Evolutionary conservation across 2,113 vertebrate species (phyloP).

Genomic region (Xenus cinereus): DNA sequence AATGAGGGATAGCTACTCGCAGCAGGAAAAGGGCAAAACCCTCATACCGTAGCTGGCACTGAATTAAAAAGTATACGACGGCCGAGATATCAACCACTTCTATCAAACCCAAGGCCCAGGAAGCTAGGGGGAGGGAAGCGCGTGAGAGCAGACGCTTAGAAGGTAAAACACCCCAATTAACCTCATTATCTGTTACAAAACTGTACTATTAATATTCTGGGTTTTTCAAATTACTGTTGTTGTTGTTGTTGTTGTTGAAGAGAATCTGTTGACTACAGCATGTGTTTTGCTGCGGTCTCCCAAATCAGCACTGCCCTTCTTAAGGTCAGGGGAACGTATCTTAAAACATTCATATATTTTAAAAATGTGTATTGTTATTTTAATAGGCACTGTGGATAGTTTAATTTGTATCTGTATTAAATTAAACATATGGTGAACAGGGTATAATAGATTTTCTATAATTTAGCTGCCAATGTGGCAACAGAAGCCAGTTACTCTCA

Average conservation of each 20-base stretch:
- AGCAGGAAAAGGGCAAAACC: neutral
- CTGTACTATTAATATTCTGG: constrained; percentile 34
- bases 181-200: constrained; percentile 71
- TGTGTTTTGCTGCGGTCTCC: constrained; percentile 48
- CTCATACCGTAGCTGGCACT: neutral
- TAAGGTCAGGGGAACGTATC: constrained; percentile 67
- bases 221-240: constrained; percentile 49
- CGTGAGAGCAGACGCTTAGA: constrained; percentile 54
- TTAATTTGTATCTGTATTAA: constrained; percentile 85
- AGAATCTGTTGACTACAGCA: constrained; percentile 61
- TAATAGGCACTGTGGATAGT: constrained; percentile 76
- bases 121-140: constrained; percentile 65
- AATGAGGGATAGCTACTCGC: neutral
- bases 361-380: constrained; percentile 76
- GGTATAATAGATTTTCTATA: constrained; percentile 85
- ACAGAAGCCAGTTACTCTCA: constrained; percentile 83
- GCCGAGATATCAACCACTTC: constrained; percentile 41
- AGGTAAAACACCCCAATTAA: constrained; percentile 71
- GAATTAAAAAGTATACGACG: neutral
- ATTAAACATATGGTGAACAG: constrained; percentile 81
- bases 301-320: constrained; percentile 62
- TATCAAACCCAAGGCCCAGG: constrained; percentile 54
- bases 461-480: constrained; percentile 81
- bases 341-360: constrained; percentile 73
- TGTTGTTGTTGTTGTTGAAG: constrained; percentile 63